phyloP scores from a whole-genome alignment of 2,113 vertebrate genomes.

The Narcine bancroftii region DNA sequence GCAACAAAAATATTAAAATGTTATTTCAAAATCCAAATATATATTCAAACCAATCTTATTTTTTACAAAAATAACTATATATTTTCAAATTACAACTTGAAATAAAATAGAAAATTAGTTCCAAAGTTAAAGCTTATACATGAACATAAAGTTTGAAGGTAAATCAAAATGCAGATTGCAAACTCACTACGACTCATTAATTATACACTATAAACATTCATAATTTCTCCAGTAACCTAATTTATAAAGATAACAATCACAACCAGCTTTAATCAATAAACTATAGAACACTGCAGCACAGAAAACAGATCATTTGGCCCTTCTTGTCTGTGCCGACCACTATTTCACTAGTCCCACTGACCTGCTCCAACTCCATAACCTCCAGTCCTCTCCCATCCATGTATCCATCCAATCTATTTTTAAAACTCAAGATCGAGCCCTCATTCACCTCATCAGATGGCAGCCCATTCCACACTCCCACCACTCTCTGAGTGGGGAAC shows the following conservation, averaged over 20 bases:
- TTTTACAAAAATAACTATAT: conserved; percentile 43
- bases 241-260: neutral
- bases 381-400: too few relatives aligned
- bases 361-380: too few relatives aligned
- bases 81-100: conserved; percentile 42
- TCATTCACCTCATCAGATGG: too few relatives aligned
- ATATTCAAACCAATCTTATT: conserved; percentile 45
- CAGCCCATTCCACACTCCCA: too few relatives aligned
- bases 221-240: neutral
- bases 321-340: too few relatives aligned
- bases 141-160: neutral
- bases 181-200: conserved; percentile 1
- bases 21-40: neutral
- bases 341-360: too few relatives aligned
- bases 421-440: too few relatives aligned
- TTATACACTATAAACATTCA: neutral
- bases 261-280: neutral
- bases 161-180: neutral
- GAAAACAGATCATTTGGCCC: too few relatives aligned
- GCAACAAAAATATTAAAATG: neutral
- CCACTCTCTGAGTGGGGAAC: too few relatives aligned
- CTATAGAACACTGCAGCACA: too few relatives aligned
- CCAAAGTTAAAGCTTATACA: neutral
- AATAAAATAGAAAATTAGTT: neutral
- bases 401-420: too few relatives aligned